A percentile compares a stretch with the other conserved stretches of the same genome.
phyloP scores from a whole-genome alignment of 1,140 invertebrate genomes.

The Trinorchestia longiramus region DNA sequence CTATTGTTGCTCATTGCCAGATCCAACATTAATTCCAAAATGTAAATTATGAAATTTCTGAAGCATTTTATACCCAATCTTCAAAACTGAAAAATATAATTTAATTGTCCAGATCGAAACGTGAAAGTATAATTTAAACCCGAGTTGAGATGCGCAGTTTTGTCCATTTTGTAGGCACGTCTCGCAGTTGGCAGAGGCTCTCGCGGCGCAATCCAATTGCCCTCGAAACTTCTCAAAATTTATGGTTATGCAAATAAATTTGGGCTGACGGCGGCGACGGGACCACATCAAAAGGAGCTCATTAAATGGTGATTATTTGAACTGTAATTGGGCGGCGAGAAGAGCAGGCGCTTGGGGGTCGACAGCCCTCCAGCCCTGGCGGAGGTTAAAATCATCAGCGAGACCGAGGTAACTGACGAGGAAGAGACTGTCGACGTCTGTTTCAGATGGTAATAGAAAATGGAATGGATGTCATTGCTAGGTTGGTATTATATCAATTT shows the following conservation, averaged over 20 bases:
- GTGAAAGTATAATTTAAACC: not conserved
- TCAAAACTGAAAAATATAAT: not conserved
- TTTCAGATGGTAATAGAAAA: not conserved
- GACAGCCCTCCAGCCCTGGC: not conserved
- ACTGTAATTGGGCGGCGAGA: slow-evolving; percentile 43
- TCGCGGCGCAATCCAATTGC: slow-evolving; percentile 37
- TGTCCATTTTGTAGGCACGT: not conserved
- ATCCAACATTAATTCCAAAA: not conserved
- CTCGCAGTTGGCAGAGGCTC: slow-evolving; percentile 6
- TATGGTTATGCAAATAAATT: slow-evolving; percentile 51
- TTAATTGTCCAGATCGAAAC: not conserved
- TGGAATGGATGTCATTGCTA: not conserved
- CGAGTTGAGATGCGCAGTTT: not conserved
- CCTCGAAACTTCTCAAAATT: slow-evolving; percentile 52
- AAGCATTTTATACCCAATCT: not conserved
- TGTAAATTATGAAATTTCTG: not conserved
- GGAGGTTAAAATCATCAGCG: not conserved
- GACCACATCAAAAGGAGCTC: slow-evolving; percentile 46
- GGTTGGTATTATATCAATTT: not conserved
- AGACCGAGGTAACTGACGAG: not conserved
- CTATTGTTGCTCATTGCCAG: not conserved
- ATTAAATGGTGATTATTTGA: slow-evolving; percentile 52
- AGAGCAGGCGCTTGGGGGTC: slow-evolving; percentile 27
- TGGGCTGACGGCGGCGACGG: slow-evolving; percentile 23
- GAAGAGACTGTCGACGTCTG: not conserved